Evolutionary conservation across 2,888 invertebrate genomes (phyloP).

Genomic region (Caenorhabditis macrosperma): DNA sequence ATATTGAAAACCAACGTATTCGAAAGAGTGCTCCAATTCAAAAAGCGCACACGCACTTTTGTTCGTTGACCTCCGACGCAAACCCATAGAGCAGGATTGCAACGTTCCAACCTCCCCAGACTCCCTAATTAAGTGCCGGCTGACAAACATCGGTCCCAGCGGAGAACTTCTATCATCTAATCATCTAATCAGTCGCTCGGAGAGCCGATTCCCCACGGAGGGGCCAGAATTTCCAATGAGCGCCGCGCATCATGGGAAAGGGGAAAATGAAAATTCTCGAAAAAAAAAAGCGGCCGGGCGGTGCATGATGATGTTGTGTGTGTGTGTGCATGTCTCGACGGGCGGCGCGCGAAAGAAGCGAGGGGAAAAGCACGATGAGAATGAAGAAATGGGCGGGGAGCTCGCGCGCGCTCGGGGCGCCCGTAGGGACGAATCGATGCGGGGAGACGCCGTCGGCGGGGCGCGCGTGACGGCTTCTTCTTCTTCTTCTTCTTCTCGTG

Average conservation of each 20-base stretch:
- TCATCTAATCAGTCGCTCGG: neutral
- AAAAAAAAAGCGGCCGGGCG: neutral
- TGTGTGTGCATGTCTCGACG: neutral
- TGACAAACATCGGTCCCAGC: neutral
- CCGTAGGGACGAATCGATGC: slow-evolving; percentile 1
- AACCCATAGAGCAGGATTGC: too few relatives aligned
- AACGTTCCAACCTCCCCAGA: too few relatives aligned
- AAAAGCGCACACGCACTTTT: too few relatives aligned
- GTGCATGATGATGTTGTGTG: neutral
- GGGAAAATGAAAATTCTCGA: too few relatives aligned
- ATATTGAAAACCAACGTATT: too few relatives aligned
- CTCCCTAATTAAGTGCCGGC: too few relatives aligned
- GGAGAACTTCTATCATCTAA: too few relatives aligned
- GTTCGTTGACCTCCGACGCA: too few relatives aligned
- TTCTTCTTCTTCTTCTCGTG: neutral
- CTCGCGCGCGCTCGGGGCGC: neutral
- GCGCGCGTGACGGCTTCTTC: slow-evolving; percentile 1
- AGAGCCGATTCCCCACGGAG: too few relatives aligned
- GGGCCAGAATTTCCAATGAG: too few relatives aligned
- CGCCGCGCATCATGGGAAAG: neutral
- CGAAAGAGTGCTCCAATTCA: too few relatives aligned
- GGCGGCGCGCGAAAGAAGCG: neutral
- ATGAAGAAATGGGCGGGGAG: neutral
- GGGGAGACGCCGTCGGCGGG: neutral
- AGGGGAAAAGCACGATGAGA: neutral